Conservation (phyloP, 2,797 vertebrate genomes). For the Hypotaenidia okinawae region DNA sequence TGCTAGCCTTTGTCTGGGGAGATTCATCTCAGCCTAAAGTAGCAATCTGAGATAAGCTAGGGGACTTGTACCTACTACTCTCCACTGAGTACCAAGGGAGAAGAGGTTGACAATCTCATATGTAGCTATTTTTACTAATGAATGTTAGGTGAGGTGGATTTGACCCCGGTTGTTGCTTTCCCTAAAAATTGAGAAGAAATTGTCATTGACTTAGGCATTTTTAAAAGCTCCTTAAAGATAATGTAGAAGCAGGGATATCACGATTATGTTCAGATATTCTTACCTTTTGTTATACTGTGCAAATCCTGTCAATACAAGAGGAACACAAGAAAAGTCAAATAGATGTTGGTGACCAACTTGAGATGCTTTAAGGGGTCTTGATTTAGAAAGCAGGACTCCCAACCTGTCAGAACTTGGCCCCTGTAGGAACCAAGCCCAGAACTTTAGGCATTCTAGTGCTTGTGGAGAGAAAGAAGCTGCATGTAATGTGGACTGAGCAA, state of each 20-base stretch:
- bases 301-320: neutral
- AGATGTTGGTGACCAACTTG: neutral
- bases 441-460: no score
- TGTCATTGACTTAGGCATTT: neutral
- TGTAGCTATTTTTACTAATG: neutral
- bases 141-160: neutral
- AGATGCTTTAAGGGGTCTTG: neutral
- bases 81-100: neutral
- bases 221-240: neutral
- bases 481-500: accelerated
- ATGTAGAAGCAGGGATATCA: neutral
- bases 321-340: neutral
- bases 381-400: neutral
- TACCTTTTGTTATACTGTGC: neutral
- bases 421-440: neutral
- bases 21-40: neutral
- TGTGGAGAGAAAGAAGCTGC: neutral
- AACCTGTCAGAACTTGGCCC: neutral
- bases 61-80: neutral
- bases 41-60: neutral
- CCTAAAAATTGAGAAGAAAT: neutral
- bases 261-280: neutral
- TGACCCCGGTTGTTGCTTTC: neutral
- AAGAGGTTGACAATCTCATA: neutral
- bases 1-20: neutral